Base-by-base conservation (phyloP, 2,888 invertebrate genomes). In the Ophioninae sp. region DNA sequence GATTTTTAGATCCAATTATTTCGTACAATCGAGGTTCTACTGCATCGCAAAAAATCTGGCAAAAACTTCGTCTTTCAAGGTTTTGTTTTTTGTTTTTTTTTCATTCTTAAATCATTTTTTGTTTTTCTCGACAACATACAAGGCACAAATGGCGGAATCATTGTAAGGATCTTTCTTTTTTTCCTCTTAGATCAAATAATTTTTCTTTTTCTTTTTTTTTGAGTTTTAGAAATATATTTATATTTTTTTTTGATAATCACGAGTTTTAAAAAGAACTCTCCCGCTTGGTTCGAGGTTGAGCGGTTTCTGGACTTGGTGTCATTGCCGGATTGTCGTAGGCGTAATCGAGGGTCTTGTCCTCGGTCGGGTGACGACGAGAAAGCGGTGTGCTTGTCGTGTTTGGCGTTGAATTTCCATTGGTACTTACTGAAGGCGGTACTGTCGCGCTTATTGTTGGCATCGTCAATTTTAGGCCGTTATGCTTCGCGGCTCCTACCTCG, bases 271-370 rank as follows among this genome's bases (percentile, higher is more conserved):
- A 91, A 5, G 92, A 91, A 79, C 91, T 91, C 85, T 92, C 92
- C 44, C 89, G 90, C 85, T 92, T 91, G 0, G 89, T 86, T 7
- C 90, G 87, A 1, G 87, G 85, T 44, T 88, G 86, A 57, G 89
- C 90, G 10, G 87, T 88, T 65, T 92, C 92, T 5, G 95, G 95
- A 2, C 95, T 95, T 0, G 95, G 94, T 17, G 95, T 95, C 95
- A 97, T 95, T 0, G 95, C 96, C 89, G 95, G 96, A 92, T 97
- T 97, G 88, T 97, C 97, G 89, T 97, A 96, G 0, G 96, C 96
- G 88, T 96, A 96, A 88, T 96, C 97, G 61, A 96, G 93, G 0
- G 96, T 96, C 0, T 95, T 95, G 86, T 97, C 96, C 91, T 97
- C 97, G 21, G 96, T 96, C 0, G 97, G 96, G 88, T 96, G 95